These are phyloP conservation scores for Pachyrhynchus sulphureomaculatus DNA, from an alignment of 1,140 invertebrate species.

Conservation along the genomic window DNA sequence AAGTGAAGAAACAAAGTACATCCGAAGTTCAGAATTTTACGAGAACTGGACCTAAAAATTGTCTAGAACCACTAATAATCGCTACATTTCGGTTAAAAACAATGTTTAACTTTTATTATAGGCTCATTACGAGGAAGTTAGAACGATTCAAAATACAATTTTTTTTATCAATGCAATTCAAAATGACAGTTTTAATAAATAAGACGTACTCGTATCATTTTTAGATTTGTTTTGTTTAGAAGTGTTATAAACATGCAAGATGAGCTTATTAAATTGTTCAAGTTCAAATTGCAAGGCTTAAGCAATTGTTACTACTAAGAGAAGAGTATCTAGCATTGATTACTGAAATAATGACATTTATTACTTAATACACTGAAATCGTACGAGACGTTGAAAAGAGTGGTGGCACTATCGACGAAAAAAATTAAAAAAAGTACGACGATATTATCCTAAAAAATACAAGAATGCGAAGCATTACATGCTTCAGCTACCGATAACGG, in stretches of 20 bases:
- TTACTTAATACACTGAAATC: conserved; percentile 83
- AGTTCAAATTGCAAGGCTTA: conserved; percentile 76
- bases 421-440: conserved; percentile 86
- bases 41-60: too few relatives aligned
- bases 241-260: conserved; percentile 78
- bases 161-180: too few relatives aligned
- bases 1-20: too few relatives aligned
- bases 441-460: conserved; percentile 80
- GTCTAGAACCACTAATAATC: too few relatives aligned
- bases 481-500: conserved; percentile 87
- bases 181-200: too few relatives aligned
- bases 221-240: too few relatives aligned
- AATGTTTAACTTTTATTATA: too few relatives aligned
- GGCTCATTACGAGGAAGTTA: too few relatives aligned
- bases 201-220: too few relatives aligned
- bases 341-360: conserved; percentile 83
- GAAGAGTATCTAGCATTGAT: conserved; percentile 86
- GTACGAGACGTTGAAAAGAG: conserved; percentile 83
- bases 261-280: conserved; percentile 78
- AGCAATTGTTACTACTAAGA: conserved; percentile 73
- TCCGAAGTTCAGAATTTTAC: too few relatives aligned
- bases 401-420: conserved; percentile 77
- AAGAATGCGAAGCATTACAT: conserved; percentile 84
- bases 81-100: too few relatives aligned
- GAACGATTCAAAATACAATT: too few relatives aligned